These are phyloP conservation scores for Nipponia nippon DNA, from an alignment of 2,113 vertebrate genomes.

Conservation along the genomic window DNA sequence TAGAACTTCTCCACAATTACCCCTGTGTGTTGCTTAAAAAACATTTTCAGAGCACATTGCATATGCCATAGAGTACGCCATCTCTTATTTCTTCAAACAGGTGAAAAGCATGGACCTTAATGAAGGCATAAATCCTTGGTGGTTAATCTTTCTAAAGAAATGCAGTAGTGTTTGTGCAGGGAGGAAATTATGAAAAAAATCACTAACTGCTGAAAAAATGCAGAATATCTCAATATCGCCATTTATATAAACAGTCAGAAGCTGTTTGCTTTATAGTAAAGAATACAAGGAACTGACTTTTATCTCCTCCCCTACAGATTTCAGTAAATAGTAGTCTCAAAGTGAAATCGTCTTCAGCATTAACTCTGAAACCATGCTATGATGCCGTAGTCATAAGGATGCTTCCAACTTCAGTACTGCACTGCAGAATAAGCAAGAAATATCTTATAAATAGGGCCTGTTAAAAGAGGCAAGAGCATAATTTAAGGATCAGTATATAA, in stretches of 20 bases:
- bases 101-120: neutral
- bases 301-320: neutral
- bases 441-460: neutral
- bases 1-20: neutral
- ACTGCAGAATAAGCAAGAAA: constrained; percentile 22
- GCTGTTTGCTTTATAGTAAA: neutral
- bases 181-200: neutral
- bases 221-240: neutral
- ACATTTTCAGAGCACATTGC: neutral
- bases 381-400: neutral
- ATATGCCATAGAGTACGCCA: neutral
- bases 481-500: constrained; percentile 41
- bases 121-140: constrained; percentile 9
- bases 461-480: constrained; percentile 38
- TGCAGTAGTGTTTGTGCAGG: neutral
- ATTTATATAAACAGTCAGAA: neutral
- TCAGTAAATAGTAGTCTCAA: neutral
- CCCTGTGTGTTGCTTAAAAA: neutral
- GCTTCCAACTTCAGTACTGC: neutral
- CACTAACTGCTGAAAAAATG: neutral
- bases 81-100: neutral
- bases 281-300: neutral
- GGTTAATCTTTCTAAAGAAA: constrained; percentile 5
- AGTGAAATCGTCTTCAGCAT: neutral
- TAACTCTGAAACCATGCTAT: neutral